Conservation (phyloP, 2,113 vertebrate species). For the Saguinus midas region DNA sequence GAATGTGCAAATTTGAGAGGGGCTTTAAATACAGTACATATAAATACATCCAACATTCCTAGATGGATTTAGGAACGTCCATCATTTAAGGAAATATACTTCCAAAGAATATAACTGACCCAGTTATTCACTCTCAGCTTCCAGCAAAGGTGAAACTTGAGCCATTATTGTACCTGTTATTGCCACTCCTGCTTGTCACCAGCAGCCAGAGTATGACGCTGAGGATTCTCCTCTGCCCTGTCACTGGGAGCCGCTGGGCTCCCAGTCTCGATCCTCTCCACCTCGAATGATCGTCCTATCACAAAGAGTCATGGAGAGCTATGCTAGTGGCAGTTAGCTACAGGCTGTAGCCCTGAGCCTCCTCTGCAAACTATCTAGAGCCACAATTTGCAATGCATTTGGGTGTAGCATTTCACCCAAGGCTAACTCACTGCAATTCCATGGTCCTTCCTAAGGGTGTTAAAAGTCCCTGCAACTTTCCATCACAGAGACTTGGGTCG, state of each 20-base stretch:
- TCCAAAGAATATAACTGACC: not conserved
- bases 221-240: not conserved
- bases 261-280: not conserved
- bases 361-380: not conserved
- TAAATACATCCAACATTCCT: not conserved
- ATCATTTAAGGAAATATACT: not conserved
- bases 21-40: not conserved
- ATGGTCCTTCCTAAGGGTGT: not conserved
- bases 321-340: not conserved
- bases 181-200: not conserved
- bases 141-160: not conserved
- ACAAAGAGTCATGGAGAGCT: not conserved
- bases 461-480: not conserved
- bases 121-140: not conserved
- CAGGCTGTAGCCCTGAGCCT: not conserved
- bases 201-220: not conserved
- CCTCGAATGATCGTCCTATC: not conserved
- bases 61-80: not conserved
- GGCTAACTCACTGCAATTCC: not conserved
- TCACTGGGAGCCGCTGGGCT: not conserved
- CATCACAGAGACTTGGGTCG: not conserved
- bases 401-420: not conserved
- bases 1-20: not conserved
- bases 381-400: not conserved
- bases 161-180: not conserved